Base-by-base conservation (phyloP, 2,113 vertebrate genomes). In the Vicugna pacos region DNA sequence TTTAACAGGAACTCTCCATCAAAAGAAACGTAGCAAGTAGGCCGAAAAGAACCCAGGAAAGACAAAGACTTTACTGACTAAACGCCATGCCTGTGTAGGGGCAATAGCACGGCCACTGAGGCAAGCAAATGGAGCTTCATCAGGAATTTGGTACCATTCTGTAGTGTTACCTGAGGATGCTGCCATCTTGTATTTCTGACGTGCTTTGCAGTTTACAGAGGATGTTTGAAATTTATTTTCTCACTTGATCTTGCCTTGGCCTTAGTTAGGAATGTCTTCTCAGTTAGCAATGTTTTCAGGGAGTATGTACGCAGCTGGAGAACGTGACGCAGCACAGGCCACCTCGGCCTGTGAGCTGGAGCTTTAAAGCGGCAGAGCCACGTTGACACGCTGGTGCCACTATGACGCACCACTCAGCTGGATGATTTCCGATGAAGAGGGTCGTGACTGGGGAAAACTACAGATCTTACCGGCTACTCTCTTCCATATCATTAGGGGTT, bases 351-450 rank as follows among this genome's bases (percentile, higher is more conserved):
- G 22, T 72, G 46, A 58, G 56, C 50, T 62, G 46, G 67, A 69
- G 65, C 82, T 64, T 46, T 58, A 16, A 85, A 94, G 77, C 89
- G 62, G 46, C 54, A 60, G 92, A 80, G 50, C 24, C 17, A 5
- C 30, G 26, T 35, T 48, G 65, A 67, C 64, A 91, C 79, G 56
- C 88, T 60, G 84, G 50, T n/a, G 50, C 11, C 26, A 13, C n/a
- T 16, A 17, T 60, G 12, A 54, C 30, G 11, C 30, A 48, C 62
- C 82, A 58, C 80, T 79, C 86, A 92, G 6, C 56, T 22, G 69
- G 77, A 70, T 72, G 28, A 65, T 83, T 82, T 96, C 94, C 91
- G 72, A 56, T 72, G 28, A 92, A 93, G 46, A 93, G 84, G 20
- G 35, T 92, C 56, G 52, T 54, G n/a, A 19, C 32, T 69, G 46